Base-by-base conservation (phyloP, 1,140 invertebrate species). In the Metopolophium dirhodum region DNA sequence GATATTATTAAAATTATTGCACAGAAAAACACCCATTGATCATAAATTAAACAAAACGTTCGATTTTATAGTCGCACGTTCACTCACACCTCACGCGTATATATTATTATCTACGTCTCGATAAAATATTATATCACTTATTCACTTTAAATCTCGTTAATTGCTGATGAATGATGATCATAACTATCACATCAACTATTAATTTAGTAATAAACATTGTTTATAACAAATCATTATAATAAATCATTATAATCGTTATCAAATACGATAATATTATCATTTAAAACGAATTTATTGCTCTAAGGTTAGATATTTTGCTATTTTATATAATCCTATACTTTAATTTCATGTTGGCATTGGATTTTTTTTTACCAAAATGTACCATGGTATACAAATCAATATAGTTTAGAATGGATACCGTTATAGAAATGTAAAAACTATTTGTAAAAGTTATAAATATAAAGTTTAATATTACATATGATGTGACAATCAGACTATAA, bases 201-300 rank as follows among this genome's bases (percentile, higher is more conserved):
- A 11, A 61, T 11, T 30, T 61, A 9, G 7, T 61, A 26, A 61
- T 30, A 57, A 57, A 11, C 26, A 68, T 14, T n/a, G 61, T 54
- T 54, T 7, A 54, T 54, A 51, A 41, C 41, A 41, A 47, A 47
- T 57, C 9, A 9, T 26, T 26, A 57, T 26, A 57, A 47, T 7
- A 47, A 47, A 47, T 47, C 37, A 47, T 47, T 47, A 8, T 47
- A 47, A 77, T 77, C 14, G 20, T 35, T n/a, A 77, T 77, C 6
- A 14, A 77, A 4, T n/a, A 18, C n/a, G 0, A n/a, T n/a, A 18
- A n/a, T n/a, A 77, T n/a, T 0, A n/a, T n/a, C 0, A n/a, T 77
- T 77, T 18, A n/a, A 18, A 77, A 35, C n/a, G 6, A 18, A 77
- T n/a, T n/a, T 35, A 35, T 14, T 35, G 0, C 18, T 4, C 30